Conservation (phyloP, 2,113 vertebrate species). For the Phocoena phocoena region DNA sequence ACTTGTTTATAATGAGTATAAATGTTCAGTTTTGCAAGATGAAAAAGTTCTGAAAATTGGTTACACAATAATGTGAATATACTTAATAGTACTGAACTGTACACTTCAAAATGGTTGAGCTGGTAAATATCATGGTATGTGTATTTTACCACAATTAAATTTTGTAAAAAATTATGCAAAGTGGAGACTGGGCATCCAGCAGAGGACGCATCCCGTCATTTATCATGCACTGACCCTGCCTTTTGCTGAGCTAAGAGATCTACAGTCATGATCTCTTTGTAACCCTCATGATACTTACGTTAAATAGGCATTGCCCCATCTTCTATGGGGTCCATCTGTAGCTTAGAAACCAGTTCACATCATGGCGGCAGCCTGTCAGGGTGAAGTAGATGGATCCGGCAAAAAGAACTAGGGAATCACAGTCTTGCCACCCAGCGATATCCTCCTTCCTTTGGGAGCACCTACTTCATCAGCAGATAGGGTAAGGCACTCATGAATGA, state of each 20-base stretch:
- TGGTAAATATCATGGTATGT: neutral
- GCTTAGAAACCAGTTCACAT: neutral
- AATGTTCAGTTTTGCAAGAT: neutral
- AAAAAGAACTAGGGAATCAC: neutral
- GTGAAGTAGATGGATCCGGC: neutral
- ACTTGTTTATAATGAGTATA: neutral
- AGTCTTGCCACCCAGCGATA: neutral
- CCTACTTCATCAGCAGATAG: neutral
- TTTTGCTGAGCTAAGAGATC: neutral
- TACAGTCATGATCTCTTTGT: neutral
- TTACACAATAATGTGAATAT: neutral
- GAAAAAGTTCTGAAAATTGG: neutral
- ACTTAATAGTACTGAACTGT: neutral
- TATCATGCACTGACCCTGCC: neutral
- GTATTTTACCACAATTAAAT: neutral
- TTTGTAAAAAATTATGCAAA: neutral
- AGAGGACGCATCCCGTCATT: neutral
- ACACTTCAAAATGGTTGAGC: neutral
- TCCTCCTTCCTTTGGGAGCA: neutral
- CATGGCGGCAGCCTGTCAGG: accelerated
- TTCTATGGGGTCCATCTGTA: too few relatives aligned
- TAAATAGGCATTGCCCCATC: too few relatives aligned
- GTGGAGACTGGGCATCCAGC: neutral
- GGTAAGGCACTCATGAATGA: neutral
- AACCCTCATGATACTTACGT: neutral